Evolutionary conservation across 2,888 invertebrate genomes (phyloP), one percentile per base, ranked within the genome.

Genomic region (Barypeithes pellucidus): DNA sequence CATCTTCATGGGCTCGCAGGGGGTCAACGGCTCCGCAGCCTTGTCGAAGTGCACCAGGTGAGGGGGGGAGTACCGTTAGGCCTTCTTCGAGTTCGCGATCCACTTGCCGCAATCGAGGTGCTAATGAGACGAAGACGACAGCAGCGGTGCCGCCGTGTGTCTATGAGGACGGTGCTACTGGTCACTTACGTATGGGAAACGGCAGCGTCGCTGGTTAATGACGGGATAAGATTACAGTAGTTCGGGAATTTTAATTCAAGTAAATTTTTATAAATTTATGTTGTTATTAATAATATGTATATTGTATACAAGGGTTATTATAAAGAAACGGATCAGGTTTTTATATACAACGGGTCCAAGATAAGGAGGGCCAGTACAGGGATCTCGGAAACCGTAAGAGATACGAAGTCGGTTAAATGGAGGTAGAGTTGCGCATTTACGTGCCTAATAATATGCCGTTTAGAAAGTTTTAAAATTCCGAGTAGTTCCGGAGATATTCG

Each of bases 41-140:
- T 75, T 75, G 75, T 67, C 60, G 67, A 57, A 66, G 66, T 70
- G 66, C 72, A 72, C 69, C 70, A 67, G 70, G 73, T 59, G 70
- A 69, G 54, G 73, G 73, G 24, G 72, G 75, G 67, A 72, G 68
- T 75, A 75, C 75, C 75, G 75, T 75, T 75, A 75, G 73, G 24
- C 73, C 75, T 75, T 68, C 71, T 72, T 73, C 66, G 69, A 67
- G 75, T 75, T 75, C 70, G 75, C 75, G 75, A 75, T 75, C 72
- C 72, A 75, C 75, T 75, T 75, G 75, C 70, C 66, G 73, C 68
- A 45, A 63, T 67, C 72, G 54, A 68, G 65, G 73, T 73, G 73
- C 73, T 73, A 73, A 73, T 73, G 69, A 66, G 68, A 69, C 61
- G 69, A 63, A 54, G 73, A 60, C 43, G 57, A 62, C 62, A 33